A percentile compares a stretch with the other conserved stretches of the same genome.
Conservation (phyloP, 1,140 invertebrate genomes). For the Drosophila truncata region DNA sequence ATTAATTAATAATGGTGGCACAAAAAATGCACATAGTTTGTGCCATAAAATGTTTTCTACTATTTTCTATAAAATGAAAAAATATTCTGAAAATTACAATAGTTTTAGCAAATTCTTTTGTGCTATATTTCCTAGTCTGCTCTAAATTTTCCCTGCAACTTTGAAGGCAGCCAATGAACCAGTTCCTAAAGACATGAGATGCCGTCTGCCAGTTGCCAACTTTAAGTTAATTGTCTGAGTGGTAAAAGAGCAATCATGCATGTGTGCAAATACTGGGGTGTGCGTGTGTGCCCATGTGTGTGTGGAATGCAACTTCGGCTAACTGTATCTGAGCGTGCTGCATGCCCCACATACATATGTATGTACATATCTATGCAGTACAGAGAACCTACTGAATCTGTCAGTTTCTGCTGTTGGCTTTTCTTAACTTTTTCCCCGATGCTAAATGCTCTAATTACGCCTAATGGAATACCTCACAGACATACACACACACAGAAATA, state of each 20-base stretch:
- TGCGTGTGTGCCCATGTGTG: background rate
- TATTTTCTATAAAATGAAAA: too few relatives aligned
- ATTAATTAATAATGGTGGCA: too few relatives aligned
- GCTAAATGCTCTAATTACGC: conserved; percentile 82
- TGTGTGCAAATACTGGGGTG: conserved; percentile 17
- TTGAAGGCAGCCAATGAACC: conserved; percentile 14
- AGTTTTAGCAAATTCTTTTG: background rate
- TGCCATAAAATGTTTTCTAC: too few relatives aligned
- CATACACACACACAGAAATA: background rate
- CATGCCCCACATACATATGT: conserved; percentile 13
- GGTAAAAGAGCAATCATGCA: conserved; percentile 45
- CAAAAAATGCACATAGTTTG: too few relatives aligned
- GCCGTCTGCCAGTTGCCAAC: conserved; percentile 36
- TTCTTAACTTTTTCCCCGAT: conserved; percentile 74
- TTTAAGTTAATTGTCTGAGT: conserved; percentile 50
- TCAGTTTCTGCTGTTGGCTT: conserved; percentile 60
- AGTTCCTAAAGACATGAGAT: conserved; percentile 14
- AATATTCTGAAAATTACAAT: background rate
- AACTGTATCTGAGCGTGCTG: conserved; percentile 50
- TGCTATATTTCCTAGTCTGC: background rate
- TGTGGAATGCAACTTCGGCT: conserved; percentile 32
- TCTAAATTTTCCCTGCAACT: background rate
- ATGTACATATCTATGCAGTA: background rate
- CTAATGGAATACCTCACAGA: conserved; percentile 71
- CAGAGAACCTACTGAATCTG: conserved; percentile 20